Evolutionary conservation across 2,888 invertebrate genomes (phyloP).

Genomic region (Hololepta plana): DNA sequence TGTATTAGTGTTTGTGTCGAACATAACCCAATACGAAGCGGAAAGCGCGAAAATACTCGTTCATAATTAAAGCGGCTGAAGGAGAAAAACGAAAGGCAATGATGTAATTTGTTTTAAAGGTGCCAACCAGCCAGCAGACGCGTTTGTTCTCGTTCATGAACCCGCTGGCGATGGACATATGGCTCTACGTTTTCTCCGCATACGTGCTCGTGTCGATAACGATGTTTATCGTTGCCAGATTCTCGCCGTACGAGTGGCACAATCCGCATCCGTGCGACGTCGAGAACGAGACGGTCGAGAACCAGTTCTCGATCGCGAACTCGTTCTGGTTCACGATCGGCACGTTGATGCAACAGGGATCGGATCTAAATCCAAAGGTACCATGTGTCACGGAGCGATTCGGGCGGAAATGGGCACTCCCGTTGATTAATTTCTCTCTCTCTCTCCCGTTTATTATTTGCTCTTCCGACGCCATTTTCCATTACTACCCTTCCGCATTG

Average conservation of each 20-base stretch:
- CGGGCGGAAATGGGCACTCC: background rate
- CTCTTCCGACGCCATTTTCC: too few species aligned
- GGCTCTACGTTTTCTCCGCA: slow-evolving; percentile 87
- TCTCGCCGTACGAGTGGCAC: slow-evolving; percentile 94
- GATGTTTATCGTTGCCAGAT: slow-evolving; percentile 89
- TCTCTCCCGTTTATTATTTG: background rate
- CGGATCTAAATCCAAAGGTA: slow-evolving; percentile 85
- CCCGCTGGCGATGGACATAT: slow-evolving; percentile 90
- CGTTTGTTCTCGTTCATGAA: slow-evolving; percentile 90
- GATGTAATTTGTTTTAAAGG: slow-evolving; percentile 34
- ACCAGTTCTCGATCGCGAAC: slow-evolving; percentile 88
- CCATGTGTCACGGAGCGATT: slow-evolving; percentile 11
- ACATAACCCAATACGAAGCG: background rate
- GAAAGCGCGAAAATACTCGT: background rate
- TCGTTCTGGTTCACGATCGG: slow-evolving; percentile 96
- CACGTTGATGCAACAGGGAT: slow-evolving; percentile 85
- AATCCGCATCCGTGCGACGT: slow-evolving; percentile 63
- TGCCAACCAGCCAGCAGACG: slow-evolving; percentile 75
- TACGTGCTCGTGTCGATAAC: slow-evolving; percentile 88
- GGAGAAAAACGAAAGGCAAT: slow-evolving; percentile 1
- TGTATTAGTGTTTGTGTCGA: background rate
- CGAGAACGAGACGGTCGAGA: slow-evolving; percentile 73
- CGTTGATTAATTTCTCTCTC: background rate
- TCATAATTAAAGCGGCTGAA: background rate
- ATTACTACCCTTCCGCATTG: slow-evolving; percentile 5